Conservation (phyloP, 2,888 invertebrate species). For the Aleiodes testaceus region DNA sequence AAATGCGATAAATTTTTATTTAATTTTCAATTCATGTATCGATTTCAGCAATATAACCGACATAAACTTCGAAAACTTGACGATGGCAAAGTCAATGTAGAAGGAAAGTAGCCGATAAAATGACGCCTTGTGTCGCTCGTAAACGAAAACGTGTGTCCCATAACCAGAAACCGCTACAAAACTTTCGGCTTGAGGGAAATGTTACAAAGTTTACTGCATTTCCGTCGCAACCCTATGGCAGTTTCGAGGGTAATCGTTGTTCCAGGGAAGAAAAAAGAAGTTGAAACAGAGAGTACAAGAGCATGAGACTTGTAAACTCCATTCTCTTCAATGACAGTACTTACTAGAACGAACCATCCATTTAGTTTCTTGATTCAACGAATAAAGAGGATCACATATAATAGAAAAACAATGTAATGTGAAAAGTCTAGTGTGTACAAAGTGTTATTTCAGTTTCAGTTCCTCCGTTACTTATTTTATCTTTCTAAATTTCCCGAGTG, state of each 20-base stretch:
- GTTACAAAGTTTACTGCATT: conserved; percentile 38
- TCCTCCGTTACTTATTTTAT: conserved; percentile 28
- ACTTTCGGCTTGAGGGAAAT: conserved; percentile 30
- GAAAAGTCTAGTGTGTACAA: too few relatives aligned
- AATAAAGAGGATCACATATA: neutral
- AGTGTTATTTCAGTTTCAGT: too few relatives aligned
- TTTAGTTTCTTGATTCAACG: neutral
- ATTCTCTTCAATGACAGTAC: conserved; percentile 23
- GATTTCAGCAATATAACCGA: neutral
- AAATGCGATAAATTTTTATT: neutral
- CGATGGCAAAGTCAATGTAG: conserved; percentile 34
- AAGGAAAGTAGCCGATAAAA: conserved; percentile 35
- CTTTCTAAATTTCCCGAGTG: conserved; percentile 10
- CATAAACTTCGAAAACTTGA: conserved; percentile 12
- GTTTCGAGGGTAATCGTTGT: conserved; percentile 24
- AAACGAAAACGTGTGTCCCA: conserved; percentile 39
- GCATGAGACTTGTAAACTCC: conserved; percentile 21
- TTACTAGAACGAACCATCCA: neutral
- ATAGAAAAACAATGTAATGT: neutral
- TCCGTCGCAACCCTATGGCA: conserved; percentile 20
- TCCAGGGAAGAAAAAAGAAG: neutral
- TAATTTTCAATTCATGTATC: conserved; percentile 1
- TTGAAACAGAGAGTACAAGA: neutral
- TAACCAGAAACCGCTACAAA: conserved; percentile 39
- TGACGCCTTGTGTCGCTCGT: conserved; percentile 39